These are phyloP conservation scores for Meda fulgida DNA, from an alignment of 2,797 vertebrate genomes.

Conservation along the genomic window DNA sequence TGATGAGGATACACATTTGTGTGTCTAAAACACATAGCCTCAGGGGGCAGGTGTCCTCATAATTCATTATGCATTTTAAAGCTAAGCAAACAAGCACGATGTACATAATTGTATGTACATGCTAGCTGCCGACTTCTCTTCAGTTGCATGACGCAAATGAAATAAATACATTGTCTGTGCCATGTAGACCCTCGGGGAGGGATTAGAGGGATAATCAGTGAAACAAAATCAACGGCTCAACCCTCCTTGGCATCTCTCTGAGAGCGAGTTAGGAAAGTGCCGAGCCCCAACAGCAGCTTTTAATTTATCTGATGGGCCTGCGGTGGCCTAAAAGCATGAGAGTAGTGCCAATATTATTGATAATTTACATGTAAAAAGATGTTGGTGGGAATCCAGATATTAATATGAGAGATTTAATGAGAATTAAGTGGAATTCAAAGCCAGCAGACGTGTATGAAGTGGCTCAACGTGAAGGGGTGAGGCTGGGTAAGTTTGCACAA, in stretches of 20 bases:
- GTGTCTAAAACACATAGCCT: constrained; percentile 37
- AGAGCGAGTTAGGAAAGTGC: not conserved
- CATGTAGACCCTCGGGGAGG: constrained; percentile 11
- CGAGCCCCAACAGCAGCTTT: constrained; percentile 36
- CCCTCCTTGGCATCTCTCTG: constrained; percentile 1
- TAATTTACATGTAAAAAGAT: constrained; percentile 77
- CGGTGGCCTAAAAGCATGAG: constrained; percentile 16
- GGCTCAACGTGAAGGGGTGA: not conserved
- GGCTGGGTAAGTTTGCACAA: not conserved
- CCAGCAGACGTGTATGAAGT: not conserved
- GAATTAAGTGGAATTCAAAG: constrained; percentile 28
- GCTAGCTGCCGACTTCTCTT: constrained; percentile 3
- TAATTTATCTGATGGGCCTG: constrained; percentile 47
- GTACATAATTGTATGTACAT: constrained; percentile 27
- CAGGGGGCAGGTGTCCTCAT: constrained; percentile 19
- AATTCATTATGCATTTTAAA: constrained; percentile 22
- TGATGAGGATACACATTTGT: constrained; percentile 46
- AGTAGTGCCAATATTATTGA: constrained; percentile 76
- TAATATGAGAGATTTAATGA: constrained; percentile 47
- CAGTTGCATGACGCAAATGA: not conserved
- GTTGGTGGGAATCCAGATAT: constrained; percentile 68
- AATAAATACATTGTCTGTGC: constrained; percentile 9
- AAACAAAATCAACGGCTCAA: not conserved
- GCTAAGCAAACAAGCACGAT: constrained; percentile 15
- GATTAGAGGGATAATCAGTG: not conserved